Base-by-base conservation (phyloP, 2,113 vertebrate genomes). In the Hippocampus abdominalis region DNA sequence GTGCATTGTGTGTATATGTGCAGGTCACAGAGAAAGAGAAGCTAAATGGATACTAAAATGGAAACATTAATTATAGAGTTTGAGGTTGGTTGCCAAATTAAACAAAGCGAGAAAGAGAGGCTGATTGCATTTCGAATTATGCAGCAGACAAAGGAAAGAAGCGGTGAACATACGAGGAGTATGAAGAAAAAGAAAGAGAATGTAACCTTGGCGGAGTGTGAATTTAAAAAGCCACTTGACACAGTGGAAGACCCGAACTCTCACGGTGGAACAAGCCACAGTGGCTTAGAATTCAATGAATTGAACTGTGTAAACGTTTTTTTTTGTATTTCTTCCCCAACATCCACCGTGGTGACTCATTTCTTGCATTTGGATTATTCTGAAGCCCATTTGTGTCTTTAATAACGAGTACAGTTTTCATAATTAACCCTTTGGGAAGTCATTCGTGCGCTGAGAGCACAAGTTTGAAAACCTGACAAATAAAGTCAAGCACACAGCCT, bases 281-380 rank as follows among this genome's bases (percentile, higher is more conserved):
- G 29, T 77, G 73, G 73, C 57, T 76, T 71, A 77, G 73, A 80
- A 84, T 80, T 84, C 78, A 83, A 87, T 86, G 82, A 82, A 84
- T 54, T 69, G 46, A 80, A 72, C 70, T 66, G 61, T 74, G 64
- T 76, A 80, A 84, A 85, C 61, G 76, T 54, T 85, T 83, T 82
- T 48, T 51, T 29, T 15, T n/a, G n/a, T n/a, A n/a, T n/a, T 4
- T 42, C n/a, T 60, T 60, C 27, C 15, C 76, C 36, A 53, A 71
- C 61, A 73, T 84, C 72, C n/a, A 48, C 29, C 40, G 65, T 71
- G 69, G 67, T 12, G 10, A 75, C 80, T 79, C 68, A 72, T 76
- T 84, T 84, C 70, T 71, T 81, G 70, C 76, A 72, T 78, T 72
- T 75, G 57, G 61, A 86, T 78, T 71, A 64, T 75, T 76, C 66